Percentiles rank a stretch among this genome's conserved stretches.
These are phyloP conservation scores for Urocynchramus pylzowi DNA, from an alignment of 2,113 vertebrate species.

Conservation along the genomic window DNA sequence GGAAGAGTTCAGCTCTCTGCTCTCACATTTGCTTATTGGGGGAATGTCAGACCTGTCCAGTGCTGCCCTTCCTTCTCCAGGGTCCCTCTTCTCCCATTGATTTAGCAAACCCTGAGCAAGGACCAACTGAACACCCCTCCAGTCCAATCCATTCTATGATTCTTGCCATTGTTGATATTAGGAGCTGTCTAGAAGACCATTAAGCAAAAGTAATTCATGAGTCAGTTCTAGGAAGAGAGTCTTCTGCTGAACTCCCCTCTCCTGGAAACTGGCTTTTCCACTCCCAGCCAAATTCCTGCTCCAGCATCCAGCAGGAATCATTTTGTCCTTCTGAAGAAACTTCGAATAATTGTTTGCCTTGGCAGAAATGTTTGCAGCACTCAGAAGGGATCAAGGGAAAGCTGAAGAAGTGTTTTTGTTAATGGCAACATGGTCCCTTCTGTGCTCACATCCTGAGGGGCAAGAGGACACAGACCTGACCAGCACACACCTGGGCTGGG, in stretches of 20 bases:
- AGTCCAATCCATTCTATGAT: neutral
- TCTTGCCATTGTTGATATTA: neutral
- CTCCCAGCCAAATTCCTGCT: neutral
- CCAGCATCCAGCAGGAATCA: neutral
- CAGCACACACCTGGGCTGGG: neutral
- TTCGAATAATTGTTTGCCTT: neutral
- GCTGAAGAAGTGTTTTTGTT: neutral
- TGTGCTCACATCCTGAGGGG: fast-evolving
- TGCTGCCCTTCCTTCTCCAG: neutral
- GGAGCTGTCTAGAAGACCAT: neutral
- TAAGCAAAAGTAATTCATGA: neutral
- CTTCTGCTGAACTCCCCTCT: neutral
- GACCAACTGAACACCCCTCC: neutral
- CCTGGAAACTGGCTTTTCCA: neutral
- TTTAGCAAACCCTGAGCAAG: neutral
- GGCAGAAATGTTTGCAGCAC: neutral
- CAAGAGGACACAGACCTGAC: neutral
- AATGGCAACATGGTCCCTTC: neutral
- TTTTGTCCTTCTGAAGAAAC: neutral
- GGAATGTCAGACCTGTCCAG: neutral
- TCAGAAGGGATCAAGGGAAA: neutral
- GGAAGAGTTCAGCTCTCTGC: neutral
- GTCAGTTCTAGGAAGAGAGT: neutral
- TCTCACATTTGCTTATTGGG: neutral
- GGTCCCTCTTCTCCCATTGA: neutral